A percentile compares a stretch with the other conserved stretches of the same genome.
These are phyloP conservation scores for Hepsetus odoe DNA, from an alignment of 2,113 vertebrate species.

Conservation along the genomic window DNA sequence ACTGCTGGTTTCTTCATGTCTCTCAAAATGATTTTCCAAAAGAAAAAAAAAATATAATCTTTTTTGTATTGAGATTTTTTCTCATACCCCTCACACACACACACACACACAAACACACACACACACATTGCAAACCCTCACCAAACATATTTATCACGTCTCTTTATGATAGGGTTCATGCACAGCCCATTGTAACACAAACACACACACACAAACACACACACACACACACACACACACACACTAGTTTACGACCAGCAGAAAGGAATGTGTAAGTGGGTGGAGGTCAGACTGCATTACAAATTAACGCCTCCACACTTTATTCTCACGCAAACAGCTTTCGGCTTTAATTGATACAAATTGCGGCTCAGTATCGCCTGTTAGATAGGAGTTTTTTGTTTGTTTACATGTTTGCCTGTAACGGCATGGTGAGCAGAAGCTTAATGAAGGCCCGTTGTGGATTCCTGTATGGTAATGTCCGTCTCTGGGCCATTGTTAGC, in stretches of 20 bases:
- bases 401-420: slow-evolving; percentile 35
- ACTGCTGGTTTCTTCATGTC: too few relatives aligned
- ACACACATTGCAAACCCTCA: not conserved
- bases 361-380: not conserved
- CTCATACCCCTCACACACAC: too few relatives aligned
- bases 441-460: slow-evolving; percentile 21
- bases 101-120: too few relatives aligned
- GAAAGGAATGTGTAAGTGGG: slow-evolving; percentile 31
- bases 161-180: not conserved
- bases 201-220: slow-evolving; percentile 15
- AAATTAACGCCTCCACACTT: slow-evolving; percentile 39
- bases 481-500: slow-evolving; percentile 16
- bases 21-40: too few relatives aligned
- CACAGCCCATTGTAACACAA: too few relatives aligned
- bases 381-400: slow-evolving; percentile 4
- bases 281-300: slow-evolving; percentile 44
- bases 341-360: slow-evolving; percentile 39
- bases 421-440: not conserved
- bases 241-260: slow-evolving; percentile 5
- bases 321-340: slow-evolving; percentile 39
- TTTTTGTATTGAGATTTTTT: too few relatives aligned
- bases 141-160: not conserved
- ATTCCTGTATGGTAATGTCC: slow-evolving; percentile 5
- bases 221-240: slow-evolving; percentile 12
- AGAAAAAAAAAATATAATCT: too few relatives aligned